Percentiles rank a stretch among this genome's conserved stretches.
phyloP scores from a whole-genome alignment of 35 echinoderm and acorn worm genomes.

The Stichopus chloronotus region DNA sequence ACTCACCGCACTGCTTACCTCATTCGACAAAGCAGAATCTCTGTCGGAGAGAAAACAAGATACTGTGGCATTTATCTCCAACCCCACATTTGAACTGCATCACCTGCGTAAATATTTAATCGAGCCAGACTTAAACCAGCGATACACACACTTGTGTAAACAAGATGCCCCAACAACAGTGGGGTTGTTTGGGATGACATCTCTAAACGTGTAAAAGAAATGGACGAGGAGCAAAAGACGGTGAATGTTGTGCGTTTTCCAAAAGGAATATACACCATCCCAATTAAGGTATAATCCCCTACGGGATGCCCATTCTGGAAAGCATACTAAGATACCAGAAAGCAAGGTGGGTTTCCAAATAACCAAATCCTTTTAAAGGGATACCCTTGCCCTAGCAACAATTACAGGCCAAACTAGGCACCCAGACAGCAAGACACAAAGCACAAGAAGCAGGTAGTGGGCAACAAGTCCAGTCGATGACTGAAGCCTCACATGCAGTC shows the following conservation, averaged over 20 bases:
- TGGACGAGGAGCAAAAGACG: background rate
- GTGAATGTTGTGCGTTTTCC: conserved; percentile 32
- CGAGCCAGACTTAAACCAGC: conserved; percentile 51
- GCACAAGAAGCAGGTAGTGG: background rate
- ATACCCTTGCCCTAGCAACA: no score
- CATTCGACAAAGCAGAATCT: background rate
- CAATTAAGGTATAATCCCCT: background rate
- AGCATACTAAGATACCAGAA: background rate
- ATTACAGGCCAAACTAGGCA: background rate
- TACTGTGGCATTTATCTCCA: conserved; percentile 38
- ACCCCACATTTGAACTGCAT: conserved; percentile 52
- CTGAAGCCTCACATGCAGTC: no score
- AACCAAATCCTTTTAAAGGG: background rate
- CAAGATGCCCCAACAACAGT: conserved; percentile 3
- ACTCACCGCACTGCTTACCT: background rate
- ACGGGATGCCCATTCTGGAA: no score
- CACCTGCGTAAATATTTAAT: conserved; percentile 2
- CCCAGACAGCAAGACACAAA: background rate
- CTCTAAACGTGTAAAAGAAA: background rate
- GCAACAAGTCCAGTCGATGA: conserved; percentile 22
- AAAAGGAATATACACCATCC: background rate
- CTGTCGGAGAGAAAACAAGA: conserved; percentile 31
- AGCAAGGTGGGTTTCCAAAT: background rate
- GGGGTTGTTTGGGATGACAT: conserved; percentile 41
- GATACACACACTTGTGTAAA: conserved; percentile 51